phyloP scores from a whole-genome alignment of 2,113 vertebrate genomes.

The Tenebrosternarchus preto region DNA sequence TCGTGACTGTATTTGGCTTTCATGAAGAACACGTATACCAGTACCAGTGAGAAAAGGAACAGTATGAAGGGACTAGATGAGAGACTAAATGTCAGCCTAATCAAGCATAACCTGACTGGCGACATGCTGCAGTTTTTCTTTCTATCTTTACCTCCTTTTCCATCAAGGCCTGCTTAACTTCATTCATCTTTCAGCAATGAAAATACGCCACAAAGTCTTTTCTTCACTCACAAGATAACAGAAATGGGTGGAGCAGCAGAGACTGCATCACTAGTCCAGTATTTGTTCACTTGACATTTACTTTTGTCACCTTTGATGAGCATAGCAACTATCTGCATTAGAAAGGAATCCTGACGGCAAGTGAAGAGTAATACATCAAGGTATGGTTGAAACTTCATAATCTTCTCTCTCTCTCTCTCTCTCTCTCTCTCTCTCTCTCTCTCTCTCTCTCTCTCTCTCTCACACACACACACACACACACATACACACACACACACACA shows the following conservation, averaged over 20 bases:
- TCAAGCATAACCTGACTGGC: slow-evolving; percentile 52
- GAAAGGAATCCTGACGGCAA: slow-evolving; percentile 28
- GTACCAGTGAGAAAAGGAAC: not conserved
- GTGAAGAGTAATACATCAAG: not conserved
- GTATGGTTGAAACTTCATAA: slow-evolving; percentile 10
- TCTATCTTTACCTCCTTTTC: slow-evolving; percentile 12
- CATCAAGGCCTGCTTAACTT: slow-evolving; percentile 34
- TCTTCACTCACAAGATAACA: slow-evolving; percentile 18
- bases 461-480: not conserved
- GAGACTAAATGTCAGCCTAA: slow-evolving; percentile 25
- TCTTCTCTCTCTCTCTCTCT: too few relatives aligned
- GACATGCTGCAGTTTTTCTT: slow-evolving; percentile 30
- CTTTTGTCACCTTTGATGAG: slow-evolving; percentile 24
- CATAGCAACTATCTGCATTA: slow-evolving; percentile 31
- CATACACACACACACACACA: not conserved
- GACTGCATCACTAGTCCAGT: not conserved
- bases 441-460: not conserved
- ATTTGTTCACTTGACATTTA: slow-evolving; percentile 28
- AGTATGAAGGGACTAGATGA: slow-evolving; percentile 13
- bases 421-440: not conserved
- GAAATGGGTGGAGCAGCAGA: slow-evolving; percentile 32
- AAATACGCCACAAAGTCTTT: slow-evolving; percentile 30
- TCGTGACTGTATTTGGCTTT: not conserved
- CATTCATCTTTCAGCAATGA: slow-evolving; percentile 43
- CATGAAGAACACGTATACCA: not conserved